phyloP scores from a whole-genome alignment of 1,140 invertebrate genomes.

The Parasteatoda tepidariorum region DNA sequence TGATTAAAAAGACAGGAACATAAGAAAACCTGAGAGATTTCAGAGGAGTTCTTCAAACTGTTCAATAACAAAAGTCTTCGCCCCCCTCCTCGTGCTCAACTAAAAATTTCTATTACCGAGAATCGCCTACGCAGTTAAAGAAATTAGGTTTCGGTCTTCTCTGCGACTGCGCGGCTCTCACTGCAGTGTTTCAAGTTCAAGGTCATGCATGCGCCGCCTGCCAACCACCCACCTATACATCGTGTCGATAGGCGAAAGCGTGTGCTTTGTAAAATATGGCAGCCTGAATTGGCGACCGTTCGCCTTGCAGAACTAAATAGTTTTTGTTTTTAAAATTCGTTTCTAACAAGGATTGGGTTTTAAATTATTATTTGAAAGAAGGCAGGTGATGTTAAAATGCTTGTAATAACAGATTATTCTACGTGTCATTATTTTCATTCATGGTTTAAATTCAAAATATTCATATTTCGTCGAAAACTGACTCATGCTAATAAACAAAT shows the following conservation, averaged over 20 bases:
- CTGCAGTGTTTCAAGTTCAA: constrained; percentile 48
- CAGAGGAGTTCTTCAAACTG: neutral
- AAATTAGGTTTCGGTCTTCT: neutral
- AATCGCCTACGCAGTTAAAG: constrained; percentile 22
- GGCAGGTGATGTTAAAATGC: too few species aligned
- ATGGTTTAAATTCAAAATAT: too few species aligned
- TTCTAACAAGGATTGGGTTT: too few species aligned
- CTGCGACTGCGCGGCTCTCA: constrained; percentile 19
- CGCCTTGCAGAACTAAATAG: too few species aligned
- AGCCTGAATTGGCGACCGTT: neutral
- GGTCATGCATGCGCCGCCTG: constrained; percentile 15
- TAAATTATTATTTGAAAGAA: too few species aligned
- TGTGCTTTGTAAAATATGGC: neutral
- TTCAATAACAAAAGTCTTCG: neutral
- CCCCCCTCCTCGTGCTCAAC: too few species aligned
- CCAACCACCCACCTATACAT: constrained; percentile 26
- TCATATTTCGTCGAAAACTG: too few species aligned
- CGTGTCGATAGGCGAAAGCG: neutral
- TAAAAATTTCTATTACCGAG: too few species aligned
- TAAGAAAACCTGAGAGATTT: neutral
- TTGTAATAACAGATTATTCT: too few species aligned
- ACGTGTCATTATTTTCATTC: too few species aligned
- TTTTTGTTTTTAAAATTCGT: too few species aligned
- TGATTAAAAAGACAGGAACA: neutral
- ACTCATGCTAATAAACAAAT: too few species aligned